Evolutionary conservation across 2,888 invertebrate species (phyloP).

Genomic region (Sericinus montela): DNA sequence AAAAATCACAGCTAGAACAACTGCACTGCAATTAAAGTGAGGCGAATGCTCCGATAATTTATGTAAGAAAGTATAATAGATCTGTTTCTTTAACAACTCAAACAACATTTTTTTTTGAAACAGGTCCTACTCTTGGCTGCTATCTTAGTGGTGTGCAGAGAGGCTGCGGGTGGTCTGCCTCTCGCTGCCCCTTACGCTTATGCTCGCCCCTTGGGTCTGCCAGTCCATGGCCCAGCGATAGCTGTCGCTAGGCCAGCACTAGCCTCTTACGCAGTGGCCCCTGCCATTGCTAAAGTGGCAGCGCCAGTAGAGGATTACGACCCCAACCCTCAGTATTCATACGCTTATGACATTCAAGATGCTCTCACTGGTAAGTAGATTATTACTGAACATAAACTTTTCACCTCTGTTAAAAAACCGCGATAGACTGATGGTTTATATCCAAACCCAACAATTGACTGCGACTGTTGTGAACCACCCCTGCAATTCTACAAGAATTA

Average conservation of each 20-base stretch:
- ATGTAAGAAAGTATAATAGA: too few species aligned
- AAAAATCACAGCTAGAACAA: too few species aligned
- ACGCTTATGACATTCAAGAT: conserved; percentile 84
- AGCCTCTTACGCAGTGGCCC: conserved; percentile 34
- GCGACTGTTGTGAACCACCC: too few species aligned
- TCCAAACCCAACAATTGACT: too few species aligned
- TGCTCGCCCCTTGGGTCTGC: conserved; percentile 32
- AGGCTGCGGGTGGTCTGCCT: conserved; percentile 40
- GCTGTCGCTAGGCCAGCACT: conserved; percentile 25
- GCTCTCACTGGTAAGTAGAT: conserved; percentile 80
- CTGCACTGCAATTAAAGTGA: too few species aligned
- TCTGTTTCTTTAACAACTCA: too few species aligned
- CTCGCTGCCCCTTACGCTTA: conserved; percentile 35
- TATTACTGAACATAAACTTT: too few species aligned
- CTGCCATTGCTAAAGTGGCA: conserved; percentile 53
- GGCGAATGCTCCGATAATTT: too few species aligned
- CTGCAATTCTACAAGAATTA: too few species aligned
- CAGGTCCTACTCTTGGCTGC: conserved; percentile 57
- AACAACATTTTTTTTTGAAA: not conserved
- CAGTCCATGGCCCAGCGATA: conserved; percentile 44
- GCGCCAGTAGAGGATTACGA: conserved; percentile 77
- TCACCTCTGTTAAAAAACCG: too few species aligned
- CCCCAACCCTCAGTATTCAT: conserved; percentile 83
- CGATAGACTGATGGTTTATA: too few species aligned
- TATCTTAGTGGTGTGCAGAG: conserved; percentile 51